A percentile compares a stretch with the other conserved stretches of the same genome.
These are phyloP conservation scores for Pocillopora verrucosa DNA, from an alignment of 64 coral and sea anemone genomes.

Conservation along the genomic window DNA sequence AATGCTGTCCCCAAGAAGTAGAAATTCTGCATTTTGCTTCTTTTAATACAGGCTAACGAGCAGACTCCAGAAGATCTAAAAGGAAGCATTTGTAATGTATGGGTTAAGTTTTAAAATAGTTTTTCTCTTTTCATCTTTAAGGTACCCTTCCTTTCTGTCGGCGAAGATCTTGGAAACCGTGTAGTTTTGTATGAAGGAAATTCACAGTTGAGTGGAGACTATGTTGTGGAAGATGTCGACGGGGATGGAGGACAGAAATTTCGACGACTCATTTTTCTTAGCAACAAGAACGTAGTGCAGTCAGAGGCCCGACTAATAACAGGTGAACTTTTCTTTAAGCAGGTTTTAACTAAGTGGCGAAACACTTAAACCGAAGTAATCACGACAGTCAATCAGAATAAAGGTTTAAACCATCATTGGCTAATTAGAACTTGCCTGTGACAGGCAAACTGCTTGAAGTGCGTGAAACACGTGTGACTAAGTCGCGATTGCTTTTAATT, in stretches of 20 bases:
- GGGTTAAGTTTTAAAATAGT: neutral
- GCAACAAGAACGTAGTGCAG: conserved; percentile 72
- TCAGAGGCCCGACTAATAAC: conserved; percentile 77
- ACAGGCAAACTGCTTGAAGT: too few relatives aligned
- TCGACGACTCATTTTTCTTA: conserved; percentile 80
- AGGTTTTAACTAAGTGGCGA: too few relatives aligned
- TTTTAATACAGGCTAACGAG: too few relatives aligned
- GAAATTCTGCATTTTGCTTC: too few relatives aligned
- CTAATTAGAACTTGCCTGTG: too few relatives aligned
- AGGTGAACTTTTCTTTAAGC: conserved; percentile 26
- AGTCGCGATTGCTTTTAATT: too few relatives aligned
- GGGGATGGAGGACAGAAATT: conserved; percentile 70
- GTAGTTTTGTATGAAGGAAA: conserved; percentile 70
- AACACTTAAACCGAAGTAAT: too few relatives aligned
- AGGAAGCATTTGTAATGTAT: neutral
- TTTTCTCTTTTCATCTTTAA: conserved; percentile 2
- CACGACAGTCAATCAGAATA: too few relatives aligned
- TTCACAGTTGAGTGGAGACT: conserved; percentile 64
- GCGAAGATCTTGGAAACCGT: conserved; percentile 84
- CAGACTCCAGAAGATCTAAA: too few relatives aligned
- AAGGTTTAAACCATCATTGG: too few relatives aligned
- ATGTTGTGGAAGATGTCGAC: conserved; percentile 84
- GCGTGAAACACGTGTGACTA: too few relatives aligned
- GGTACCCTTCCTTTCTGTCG: conserved; percentile 83
- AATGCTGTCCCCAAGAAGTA: too few relatives aligned